Evolutionary conservation across 2,888 invertebrate species (phyloP), one percentile per base, ranked within the genome.

Genomic region (Ephialtes manifestator): DNA sequence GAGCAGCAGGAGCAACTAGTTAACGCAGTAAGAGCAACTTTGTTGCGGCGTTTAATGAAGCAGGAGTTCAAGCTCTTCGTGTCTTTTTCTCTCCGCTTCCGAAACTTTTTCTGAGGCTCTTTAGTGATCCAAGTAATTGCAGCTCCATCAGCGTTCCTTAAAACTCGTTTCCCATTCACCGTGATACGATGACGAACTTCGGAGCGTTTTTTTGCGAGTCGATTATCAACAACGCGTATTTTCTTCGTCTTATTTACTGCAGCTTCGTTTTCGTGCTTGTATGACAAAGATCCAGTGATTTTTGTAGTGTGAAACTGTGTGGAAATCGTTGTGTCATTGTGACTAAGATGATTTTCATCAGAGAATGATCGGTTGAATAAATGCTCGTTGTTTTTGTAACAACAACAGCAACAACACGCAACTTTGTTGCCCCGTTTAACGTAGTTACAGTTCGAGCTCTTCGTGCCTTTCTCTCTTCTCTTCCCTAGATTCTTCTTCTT

Each of bases 291-390:
- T 28, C 5, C 15, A 8, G 31, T 15, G 58, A 31, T 58, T n/a
- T 24, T 74, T 18, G 4, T 28, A 4, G 5, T 15, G n/a, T 10
- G 7, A 4, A n/a, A 4, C 15, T 13, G 8, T n/a, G n/a, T 1
- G 8, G 39, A 20, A 31, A 2, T 13, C 3, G 15, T n/a, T n/a
- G 46, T 46, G 55, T 8, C 39, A 15, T 13, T 20, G 18, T 20
- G 15, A 55, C 24, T 39, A 13, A 10, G 24, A 24, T 13, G 43
- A 39, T 58, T 15, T 46, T 60, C 46, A n/a, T 75, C 31, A 18
- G 28, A 31, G 46, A n/a, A 10, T 48, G 63, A 63, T 48, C n/a
- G 18, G 63, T 48, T 63, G 48, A 48, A 63, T 48, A 60, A 63
- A 75, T 28, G 58, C 15, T 43, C 28, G 31, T 48, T 31, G 43